Conservation (phyloP, 2,888 invertebrate genomes). For the Pyralis farinalis region DNA sequence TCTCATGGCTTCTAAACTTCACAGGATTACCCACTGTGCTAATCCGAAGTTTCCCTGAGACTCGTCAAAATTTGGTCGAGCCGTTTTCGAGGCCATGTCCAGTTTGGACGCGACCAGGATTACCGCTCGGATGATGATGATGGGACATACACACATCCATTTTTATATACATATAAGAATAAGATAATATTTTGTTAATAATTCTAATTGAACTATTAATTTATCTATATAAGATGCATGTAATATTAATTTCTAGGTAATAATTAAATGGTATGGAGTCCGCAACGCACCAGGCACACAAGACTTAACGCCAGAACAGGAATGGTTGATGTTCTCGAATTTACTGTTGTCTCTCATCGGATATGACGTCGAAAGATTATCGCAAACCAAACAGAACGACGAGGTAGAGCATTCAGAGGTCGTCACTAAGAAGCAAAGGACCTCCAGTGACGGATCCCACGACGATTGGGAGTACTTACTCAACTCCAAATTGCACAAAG, state of each 20-base stretch:
- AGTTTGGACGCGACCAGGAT: too few species aligned
- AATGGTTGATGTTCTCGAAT: conserved; percentile 89
- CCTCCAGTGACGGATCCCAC: conserved; percentile 87
- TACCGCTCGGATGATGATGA: too few species aligned
- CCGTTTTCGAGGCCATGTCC: too few species aligned
- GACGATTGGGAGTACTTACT: conserved; percentile 91
- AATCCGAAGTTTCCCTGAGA: too few species aligned
- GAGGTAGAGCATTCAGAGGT: conserved; percentile 64
- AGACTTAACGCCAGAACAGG: conserved; percentile 87
- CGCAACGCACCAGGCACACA: conserved; percentile 93
- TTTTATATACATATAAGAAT: too few species aligned
- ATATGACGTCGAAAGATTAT: conserved; percentile 84
- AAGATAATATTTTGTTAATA: too few species aligned
- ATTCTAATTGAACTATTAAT: too few species aligned
- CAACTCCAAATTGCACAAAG: conserved; percentile 80
- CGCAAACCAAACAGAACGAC: conserved; percentile 63
- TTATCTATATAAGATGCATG: too few species aligned
- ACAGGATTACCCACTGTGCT: too few species aligned
- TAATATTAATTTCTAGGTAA: conserved; percentile 74
- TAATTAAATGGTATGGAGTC: conserved; percentile 92
- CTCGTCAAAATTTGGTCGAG: too few species aligned
- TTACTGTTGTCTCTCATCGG: conserved; percentile 84
- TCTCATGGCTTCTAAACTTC: too few species aligned
- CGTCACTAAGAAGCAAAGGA: conserved; percentile 88
- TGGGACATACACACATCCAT: too few species aligned